A percentile compares a stretch with the other conserved stretches of the same genome.
Evolutionary conservation across 2,797 vertebrate species (phyloP).

Genomic region (Rousettus madagascariensis): DNA sequence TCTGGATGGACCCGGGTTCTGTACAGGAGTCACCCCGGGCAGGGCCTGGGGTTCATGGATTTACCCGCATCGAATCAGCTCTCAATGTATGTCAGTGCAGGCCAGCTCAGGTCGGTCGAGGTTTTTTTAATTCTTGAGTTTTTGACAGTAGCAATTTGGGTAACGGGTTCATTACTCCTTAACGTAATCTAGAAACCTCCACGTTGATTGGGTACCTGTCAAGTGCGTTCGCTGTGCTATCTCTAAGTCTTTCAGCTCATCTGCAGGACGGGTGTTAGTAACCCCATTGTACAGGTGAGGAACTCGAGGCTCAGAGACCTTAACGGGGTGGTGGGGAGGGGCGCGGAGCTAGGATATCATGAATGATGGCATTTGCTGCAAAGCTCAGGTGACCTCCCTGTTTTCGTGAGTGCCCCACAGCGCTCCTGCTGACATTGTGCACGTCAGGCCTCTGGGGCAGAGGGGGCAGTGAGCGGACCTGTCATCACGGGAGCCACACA

Average conservation of each 20-base stretch:
- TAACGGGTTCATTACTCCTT: conserved; percentile 41
- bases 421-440: background rate
- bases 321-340: background rate
- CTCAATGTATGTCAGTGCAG: background rate
- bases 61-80: background rate
- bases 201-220: background rate
- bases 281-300: background rate
- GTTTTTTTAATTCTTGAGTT: background rate
- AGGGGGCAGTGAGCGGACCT: background rate
- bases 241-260: background rate
- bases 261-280: background rate
- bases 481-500: background rate
- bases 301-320: background rate
- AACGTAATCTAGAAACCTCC: background rate
- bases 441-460: background rate
- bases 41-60: background rate
- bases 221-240: background rate
- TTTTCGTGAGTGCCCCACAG: background rate
- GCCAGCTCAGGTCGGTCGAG: background rate
- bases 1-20: background rate
- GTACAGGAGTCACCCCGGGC: background rate
- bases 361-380: background rate
- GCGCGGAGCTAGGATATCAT: background rate
- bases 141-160: conserved; percentile 45
- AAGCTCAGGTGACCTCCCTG: accelerated